phyloP scores from a whole-genome alignment of 2,113 vertebrate species.

The Chloroceryle aenea region DNA sequence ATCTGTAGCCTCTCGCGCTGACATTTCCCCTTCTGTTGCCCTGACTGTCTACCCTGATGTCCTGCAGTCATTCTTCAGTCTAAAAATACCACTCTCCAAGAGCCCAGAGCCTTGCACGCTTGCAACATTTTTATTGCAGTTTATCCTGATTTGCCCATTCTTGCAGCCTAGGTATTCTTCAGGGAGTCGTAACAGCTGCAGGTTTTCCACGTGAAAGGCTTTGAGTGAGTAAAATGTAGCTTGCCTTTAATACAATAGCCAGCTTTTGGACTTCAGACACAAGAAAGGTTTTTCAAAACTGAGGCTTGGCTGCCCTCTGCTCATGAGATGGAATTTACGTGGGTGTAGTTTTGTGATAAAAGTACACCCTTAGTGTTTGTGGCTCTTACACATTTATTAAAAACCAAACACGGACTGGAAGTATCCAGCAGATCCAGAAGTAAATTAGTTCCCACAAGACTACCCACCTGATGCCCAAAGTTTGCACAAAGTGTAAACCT shows the following conservation, averaged over 20 bases:
- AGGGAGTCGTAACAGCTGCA: background rate
- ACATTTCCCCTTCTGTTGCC: conserved; percentile 37
- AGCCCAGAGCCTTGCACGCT: background rate
- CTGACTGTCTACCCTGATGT: background rate
- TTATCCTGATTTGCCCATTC: background rate
- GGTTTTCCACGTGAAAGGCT: background rate
- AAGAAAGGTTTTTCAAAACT: background rate
- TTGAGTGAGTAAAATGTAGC: background rate
- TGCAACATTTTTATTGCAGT: background rate
- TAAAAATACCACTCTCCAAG: conserved; percentile 3
- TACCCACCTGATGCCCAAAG: background rate
- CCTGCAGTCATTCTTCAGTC: background rate
- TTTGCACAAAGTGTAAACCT: background rate
- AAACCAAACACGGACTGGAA: background rate
- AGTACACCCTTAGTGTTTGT: background rate
- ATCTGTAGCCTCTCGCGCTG: conserved; percentile 1
- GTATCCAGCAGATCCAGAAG: background rate
- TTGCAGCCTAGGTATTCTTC: background rate
- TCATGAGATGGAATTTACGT: background rate
- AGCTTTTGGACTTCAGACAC: background rate
- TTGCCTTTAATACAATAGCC: background rate
- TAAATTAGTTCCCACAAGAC: background rate
- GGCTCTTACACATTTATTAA: background rate
- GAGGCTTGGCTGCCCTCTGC: background rate
- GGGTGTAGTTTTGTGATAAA: background rate